Evolutionary conservation across 2,797 vertebrate species (phyloP).

Genomic region (Cirrhinus molitorella): DNA sequence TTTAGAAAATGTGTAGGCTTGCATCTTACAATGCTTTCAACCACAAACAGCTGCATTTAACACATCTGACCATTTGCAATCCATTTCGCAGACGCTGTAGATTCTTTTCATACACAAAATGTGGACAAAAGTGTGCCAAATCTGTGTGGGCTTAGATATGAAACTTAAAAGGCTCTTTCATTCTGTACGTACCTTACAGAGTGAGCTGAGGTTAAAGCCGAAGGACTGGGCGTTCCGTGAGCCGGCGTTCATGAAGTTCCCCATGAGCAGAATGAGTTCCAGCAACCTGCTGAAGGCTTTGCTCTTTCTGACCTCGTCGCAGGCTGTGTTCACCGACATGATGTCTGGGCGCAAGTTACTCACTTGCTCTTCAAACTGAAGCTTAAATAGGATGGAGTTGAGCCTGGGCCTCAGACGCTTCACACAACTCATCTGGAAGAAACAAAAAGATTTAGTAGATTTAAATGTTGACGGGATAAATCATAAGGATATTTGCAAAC

Average conservation of each 20-base stretch:
- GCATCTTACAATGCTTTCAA: neutral
- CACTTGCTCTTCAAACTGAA: constrained; percentile 98
- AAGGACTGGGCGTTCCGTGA: constrained; percentile 95
- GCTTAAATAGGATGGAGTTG: constrained; percentile 94
- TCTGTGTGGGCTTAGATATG: neutral
- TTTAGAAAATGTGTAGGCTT: neutral
- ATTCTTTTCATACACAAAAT: neutral
- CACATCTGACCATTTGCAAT: neutral
- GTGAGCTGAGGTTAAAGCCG: constrained; percentile 94
- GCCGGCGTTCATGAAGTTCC: constrained; percentile 98
- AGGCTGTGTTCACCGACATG: constrained; percentile 91
- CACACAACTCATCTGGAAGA: constrained; percentile 90
- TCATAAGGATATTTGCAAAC: neutral
- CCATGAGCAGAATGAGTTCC: constrained; percentile 94
- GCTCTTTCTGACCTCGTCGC: constrained; percentile 94
- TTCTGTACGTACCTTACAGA: constrained; percentile 90
- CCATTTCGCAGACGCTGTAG: neutral
- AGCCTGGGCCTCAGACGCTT: constrained; percentile 91
- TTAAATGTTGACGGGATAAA: neutral
- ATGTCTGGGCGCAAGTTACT: constrained; percentile 94
- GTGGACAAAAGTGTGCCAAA: neutral
- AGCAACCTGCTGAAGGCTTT: constrained; percentile 88
- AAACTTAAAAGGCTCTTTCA: neutral
- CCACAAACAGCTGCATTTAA: neutral
- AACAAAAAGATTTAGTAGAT: neutral